Evolutionary conservation across 1,140 invertebrate genomes (phyloP), one percentile per base, ranked within the genome.

Genomic region (Oncopeltus fasciatus): DNA sequence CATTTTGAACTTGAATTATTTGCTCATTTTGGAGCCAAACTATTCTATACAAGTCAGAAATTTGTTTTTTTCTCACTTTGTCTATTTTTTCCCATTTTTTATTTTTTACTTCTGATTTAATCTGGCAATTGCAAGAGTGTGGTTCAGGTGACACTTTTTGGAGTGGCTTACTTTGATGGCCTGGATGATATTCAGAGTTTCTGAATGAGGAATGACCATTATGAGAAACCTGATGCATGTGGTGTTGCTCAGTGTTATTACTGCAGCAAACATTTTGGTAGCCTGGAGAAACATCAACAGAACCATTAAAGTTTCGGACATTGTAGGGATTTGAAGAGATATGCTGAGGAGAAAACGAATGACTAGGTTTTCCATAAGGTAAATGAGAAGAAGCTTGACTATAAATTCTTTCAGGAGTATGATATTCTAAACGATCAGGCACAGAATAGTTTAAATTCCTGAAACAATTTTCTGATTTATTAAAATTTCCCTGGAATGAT

Each of bases 11-110:
- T 38, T 33, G 27, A 20, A 38, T 38, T 38, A 57, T 21, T 21
- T 57, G 56, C 16, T 57, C 16, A 38, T 57, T 57, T 38, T 57
- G 56, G 27, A 57, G n/a, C 26, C 26, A 57, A 4, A 57, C 56
- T 31, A 57, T 57, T 33, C 56, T 29, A n/a, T 57, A 57, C 16
- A 57, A 26, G 14, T 53, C 49, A 53, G 20, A 24, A 27, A 53
- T 53, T 53, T 53, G 49, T 53, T 26, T 53, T 24, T 53, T 53
- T 2, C 20, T 1, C 5, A 24, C 24, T 26, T 26, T 53, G 1
- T 53, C 49, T 24, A 4, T 21, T 53, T 14, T 53, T 24, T 53
- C 49, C 12, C 24, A 24, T 53, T 53, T 53, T 4, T 27, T 20
- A 14, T 20, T 9, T 26, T 53, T 53, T 26, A 24, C 26, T 26